Percentiles rank a stretch among this genome's conserved stretches.
Conservation (phyloP, 2,888 invertebrate genomes). For the Entomobrya proxima region DNA sequence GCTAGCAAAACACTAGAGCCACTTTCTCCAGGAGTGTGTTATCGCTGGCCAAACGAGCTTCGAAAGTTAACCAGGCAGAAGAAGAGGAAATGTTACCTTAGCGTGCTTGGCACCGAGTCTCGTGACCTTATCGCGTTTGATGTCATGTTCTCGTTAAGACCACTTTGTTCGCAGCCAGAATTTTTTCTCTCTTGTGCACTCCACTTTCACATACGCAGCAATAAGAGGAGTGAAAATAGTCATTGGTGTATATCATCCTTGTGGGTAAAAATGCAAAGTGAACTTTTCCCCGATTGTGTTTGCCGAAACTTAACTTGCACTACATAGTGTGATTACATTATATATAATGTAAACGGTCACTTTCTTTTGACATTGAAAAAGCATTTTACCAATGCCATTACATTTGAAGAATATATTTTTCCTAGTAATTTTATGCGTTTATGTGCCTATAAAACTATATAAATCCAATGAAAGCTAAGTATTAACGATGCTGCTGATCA, state of each 20-base stretch:
- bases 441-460: too few relatives aligned
- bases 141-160: constrained; percentile 65
- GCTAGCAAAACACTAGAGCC: too few relatives aligned
- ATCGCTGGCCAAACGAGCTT: not conserved
- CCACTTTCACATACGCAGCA: not conserved
- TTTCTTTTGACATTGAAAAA: too few relatives aligned
- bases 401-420: too few relatives aligned
- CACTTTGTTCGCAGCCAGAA: constrained; percentile 58
- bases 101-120: constrained; percentile 53
- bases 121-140: constrained; percentile 66
- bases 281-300: not conserved
- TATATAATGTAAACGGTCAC: too few relatives aligned
- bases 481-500: too few relatives aligned
- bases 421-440: too few relatives aligned
- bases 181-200: not conserved
- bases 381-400: too few relatives aligned
- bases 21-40: too few relatives aligned
- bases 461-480: too few relatives aligned
- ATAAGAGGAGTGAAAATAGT: constrained; percentile 13
- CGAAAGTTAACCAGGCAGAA: not conserved
- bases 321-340: too few relatives aligned
- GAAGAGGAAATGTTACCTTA: constrained; percentile 40
- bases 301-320: too few relatives aligned
- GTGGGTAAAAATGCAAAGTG: not conserved
- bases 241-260: not conserved